phyloP scores from a whole-genome alignment of 2,888 invertebrate species.

The Acleris literana region DNA sequence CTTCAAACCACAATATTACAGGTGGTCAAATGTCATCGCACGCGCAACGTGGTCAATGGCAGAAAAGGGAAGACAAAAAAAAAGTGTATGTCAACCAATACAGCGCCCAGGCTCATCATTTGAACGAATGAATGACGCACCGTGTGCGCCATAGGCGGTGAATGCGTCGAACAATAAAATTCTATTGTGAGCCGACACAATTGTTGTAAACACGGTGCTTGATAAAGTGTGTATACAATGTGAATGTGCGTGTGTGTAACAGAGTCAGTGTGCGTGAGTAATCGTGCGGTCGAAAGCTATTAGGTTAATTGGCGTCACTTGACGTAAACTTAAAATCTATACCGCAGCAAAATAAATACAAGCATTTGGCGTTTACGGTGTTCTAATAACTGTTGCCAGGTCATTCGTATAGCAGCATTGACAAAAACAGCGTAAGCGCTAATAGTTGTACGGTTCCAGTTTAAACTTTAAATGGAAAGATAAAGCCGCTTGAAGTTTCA shows the following conservation, averaged over 20 bases:
- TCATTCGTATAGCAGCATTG: no score
- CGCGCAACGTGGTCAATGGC: background rate
- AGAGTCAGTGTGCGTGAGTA: background rate
- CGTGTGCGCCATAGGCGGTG: no score
- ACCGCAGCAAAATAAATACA: no score
- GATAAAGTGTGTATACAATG: background rate
- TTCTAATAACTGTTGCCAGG: no score
- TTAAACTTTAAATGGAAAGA: no score
- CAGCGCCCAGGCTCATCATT: no score
- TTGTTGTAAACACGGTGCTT: conserved; percentile 7
- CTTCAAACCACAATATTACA: background rate
- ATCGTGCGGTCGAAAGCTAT: background rate
- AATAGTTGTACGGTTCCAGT: no score
- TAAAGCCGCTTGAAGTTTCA: no score
- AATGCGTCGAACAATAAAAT: no score
- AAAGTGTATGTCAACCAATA: background rate
- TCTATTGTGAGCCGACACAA: background rate
- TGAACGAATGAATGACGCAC: no score
- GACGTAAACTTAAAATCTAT: background rate
- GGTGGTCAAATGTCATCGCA: conserved; percentile 23
- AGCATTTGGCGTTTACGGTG: no score
- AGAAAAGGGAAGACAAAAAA: background rate
- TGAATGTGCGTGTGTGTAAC: background rate
- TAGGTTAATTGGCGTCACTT: background rate
- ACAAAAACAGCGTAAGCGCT: no score